Conservation (phyloP, 2,797 vertebrate species). For the Hapalemur alaotrensis region DNA sequence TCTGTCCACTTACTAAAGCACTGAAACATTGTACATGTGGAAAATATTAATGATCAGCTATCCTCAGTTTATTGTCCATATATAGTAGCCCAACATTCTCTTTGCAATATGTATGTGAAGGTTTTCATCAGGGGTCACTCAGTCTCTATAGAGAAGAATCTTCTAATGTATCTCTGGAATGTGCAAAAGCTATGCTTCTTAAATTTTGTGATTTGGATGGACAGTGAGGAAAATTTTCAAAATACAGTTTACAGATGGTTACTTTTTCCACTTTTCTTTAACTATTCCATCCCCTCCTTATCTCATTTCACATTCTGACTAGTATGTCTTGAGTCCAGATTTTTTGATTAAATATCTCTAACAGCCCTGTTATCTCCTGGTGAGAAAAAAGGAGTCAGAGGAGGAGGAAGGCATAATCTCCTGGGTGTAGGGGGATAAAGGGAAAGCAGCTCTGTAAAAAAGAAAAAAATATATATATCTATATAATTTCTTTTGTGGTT, state of each 20-base stretch:
- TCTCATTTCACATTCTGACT: neutral
- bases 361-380: fast-evolving
- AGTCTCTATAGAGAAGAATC: neutral
- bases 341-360: neutral
- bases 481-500: neutral
- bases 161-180: neutral
- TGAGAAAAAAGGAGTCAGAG: neutral
- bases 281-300: fast-evolving
- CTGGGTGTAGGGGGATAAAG: neutral
- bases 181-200: neutral
- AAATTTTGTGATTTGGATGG: neutral
- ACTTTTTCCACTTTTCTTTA: neutral
- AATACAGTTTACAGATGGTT: neutral
- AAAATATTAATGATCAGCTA: neutral
- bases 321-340: neutral
- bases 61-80: neutral
- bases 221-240: neutral
- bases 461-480: neutral
- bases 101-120: neutral
- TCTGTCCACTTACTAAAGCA: neutral
- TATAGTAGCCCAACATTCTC: neutral
- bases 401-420: neutral
- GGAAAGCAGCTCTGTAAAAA: neutral
- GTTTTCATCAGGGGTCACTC: too few species aligned
- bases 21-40: neutral